Base-by-base conservation (phyloP, 2,113 vertebrate genomes). In the Mormyrus iriodes region DNA sequence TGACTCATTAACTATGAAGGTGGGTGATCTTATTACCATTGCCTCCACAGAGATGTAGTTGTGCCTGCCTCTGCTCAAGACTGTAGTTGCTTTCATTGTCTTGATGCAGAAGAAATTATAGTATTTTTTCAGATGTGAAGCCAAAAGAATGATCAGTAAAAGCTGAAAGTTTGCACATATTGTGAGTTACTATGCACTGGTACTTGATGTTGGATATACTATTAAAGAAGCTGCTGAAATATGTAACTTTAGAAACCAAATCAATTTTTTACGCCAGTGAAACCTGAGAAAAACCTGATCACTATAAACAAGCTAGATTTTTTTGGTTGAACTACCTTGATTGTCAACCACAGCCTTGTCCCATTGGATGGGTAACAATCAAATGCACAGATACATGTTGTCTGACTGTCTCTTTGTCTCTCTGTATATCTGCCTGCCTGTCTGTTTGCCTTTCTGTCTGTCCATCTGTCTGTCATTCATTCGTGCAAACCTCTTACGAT, bases 101-200 rank as follows among this genome's bases (percentile, higher is more conserved):
- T 95, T 94, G 79, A 93, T 96, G 90, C 98, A 98, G 89, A 95
- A 96, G 92, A 99, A 98, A 90, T 97, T 97, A 94, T 98, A 99
- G 94, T 97, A 97, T 10, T 93, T 96, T 95, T 92, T 94, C 98
- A 98, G 7, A 99, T 97, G 98, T 99, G 94, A 31, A 93, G 39
- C 88, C 52, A 85, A 69, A 51, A 17, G 73, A 79, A 79, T 79
- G 69, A 1, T 39, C 5, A 35, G 13, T 79, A 79, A 79, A 42
- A 42, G 31, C 6, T 79, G 35, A 39, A 76, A 0, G 1, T 42
- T 79, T 19, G 4, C 69, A 8, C 15, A 1, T 6, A 17, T 7
- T 42, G 35, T 79, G 31, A 42, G 73, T 79, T 7, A 39, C 31
- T 35, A 5, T 73, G 31, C 69, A 39, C 12, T 31, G 10, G 31